Base-by-base conservation (phyloP, 2,113 vertebrate species). In the Myrmophylax atrothorax region DNA sequence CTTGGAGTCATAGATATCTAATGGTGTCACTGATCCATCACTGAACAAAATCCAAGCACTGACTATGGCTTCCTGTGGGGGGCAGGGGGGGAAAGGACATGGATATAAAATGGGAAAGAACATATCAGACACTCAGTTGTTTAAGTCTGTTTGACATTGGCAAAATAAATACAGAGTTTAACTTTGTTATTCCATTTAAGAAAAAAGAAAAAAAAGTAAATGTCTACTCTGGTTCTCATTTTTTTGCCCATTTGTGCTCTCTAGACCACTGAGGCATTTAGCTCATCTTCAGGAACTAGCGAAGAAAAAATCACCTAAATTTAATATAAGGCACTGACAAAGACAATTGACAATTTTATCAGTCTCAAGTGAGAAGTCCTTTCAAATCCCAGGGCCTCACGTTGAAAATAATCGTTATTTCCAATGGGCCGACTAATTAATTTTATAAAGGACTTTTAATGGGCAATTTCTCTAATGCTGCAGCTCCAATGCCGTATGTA, bases 21-120 rank as follows among this genome's bases (percentile, higher is more conserved):
- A 97, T 1, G 99, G 99, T 1, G 99, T 99, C 91, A 99, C 98
- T 1, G 98, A 98, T 16, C 99, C 99, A 6, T 99, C 99, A 3
- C 99, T 99, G 98, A 99, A 99, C 96, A 99, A 96, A 85, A 99
- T 97, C 99, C 99, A 99, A 1, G 98, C 98, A 7, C 99, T 99
- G 96, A 99, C 98, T 38, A 98, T 94, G 13, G 99, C 99, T 95
- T 99, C 99, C 99, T 99, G 96, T 26, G 46, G 22, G 14, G 35
- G n/a, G n/a, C n/a, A n/a, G n/a, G n/a, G 18, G 47, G 19, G 12
- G 44, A 81, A 14, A 75, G 44, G 19, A 49, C 6, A 42, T 53
- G 37, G 25, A 20, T 14, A 7, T 12, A 9, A 67, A 23, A 59
- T 12, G 18, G 33, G 37, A 47, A 46, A 62, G 42, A 58, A 55